A percentile compares a stretch with the other conserved stretches of the same genome.
Evolutionary conservation across 2,888 invertebrate species (phyloP).

Genomic region (Caenorhabditis sinica): DNA sequence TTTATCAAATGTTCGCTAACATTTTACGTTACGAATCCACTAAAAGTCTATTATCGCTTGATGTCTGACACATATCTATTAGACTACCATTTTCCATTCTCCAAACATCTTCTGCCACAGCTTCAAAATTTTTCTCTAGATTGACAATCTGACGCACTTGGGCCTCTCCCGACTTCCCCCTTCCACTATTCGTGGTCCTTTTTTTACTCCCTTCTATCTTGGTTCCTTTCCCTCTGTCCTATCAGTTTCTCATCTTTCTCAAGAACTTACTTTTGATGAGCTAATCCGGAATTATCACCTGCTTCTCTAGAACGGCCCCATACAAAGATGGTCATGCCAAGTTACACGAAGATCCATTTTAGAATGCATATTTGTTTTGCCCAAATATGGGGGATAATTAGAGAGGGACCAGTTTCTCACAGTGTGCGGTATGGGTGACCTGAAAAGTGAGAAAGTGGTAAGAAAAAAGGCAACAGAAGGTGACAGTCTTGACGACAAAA

Average conservation of each 20-base stretch:
- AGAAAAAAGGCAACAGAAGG: conserved; percentile 31
- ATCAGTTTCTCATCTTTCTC: conserved; percentile 2
- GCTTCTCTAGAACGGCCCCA: not conserved
- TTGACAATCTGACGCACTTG: conserved; percentile 37
- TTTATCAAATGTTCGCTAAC: too few species aligned
- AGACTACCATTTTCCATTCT: too few species aligned
- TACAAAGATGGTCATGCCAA: too few species aligned
- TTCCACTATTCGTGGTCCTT: conserved; percentile 13
- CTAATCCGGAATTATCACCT: conserved; percentile 46
- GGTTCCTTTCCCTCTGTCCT: not conserved
- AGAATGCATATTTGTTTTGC: too few species aligned
- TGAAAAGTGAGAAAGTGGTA: conserved; percentile 37
- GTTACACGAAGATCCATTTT: too few species aligned
- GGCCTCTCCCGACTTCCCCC: not conserved
- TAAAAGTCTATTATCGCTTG: too few species aligned
- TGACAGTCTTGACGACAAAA: not conserved
- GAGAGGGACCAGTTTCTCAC: not conserved
- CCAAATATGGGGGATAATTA: not conserved
- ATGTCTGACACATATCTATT: too few species aligned
- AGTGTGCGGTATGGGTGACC: too few species aligned
- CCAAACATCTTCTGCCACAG: too few species aligned
- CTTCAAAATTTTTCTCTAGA: not conserved
- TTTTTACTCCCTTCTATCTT: conserved; percentile 5
- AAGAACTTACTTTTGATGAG: not conserved
- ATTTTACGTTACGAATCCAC: too few species aligned